phyloP scores from a whole-genome alignment of 2,888 invertebrate genomes.

The Polyploca ridens region DNA sequence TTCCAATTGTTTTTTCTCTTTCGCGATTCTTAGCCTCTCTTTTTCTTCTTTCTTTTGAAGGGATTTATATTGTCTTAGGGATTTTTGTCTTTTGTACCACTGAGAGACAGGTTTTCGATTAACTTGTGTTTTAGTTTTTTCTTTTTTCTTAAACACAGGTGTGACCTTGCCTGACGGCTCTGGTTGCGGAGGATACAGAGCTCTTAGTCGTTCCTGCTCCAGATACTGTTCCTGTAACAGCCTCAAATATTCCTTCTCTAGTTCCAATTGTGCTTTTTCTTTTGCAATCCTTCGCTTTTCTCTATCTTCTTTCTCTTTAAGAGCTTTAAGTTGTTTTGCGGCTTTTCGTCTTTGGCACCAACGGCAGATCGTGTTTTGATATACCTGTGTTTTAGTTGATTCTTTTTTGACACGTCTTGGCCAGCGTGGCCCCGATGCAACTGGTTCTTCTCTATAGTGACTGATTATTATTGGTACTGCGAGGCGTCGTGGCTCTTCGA shows the following conservation, averaged over 20 bases:
- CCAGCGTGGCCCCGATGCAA: neutral
- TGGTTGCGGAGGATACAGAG: constrained; percentile 12
- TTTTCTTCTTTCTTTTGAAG: constrained; percentile 18
- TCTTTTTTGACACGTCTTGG: neutral
- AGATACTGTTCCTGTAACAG: constrained; percentile 19
- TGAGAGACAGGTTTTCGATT: constrained; percentile 27
- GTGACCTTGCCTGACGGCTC: neutral
- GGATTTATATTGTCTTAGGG: constrained; percentile 30
- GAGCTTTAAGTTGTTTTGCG: constrained; percentile 28
- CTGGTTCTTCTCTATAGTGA: constrained; percentile 28
- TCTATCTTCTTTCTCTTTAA: constrained; percentile 20
- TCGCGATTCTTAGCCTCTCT: constrained; percentile 24
- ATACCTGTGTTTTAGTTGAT: constrained; percentile 12
- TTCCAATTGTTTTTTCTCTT: constrained; percentile 23
- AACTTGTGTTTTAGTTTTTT: constrained; percentile 11
- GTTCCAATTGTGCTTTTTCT: constrained; percentile 23
- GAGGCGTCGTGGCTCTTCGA: constrained; percentile 41
- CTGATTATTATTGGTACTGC: constrained; percentile 43
- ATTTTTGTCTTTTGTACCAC: constrained; percentile 42
- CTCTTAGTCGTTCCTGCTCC: constrained; percentile 11
- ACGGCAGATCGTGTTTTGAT: constrained; percentile 25
- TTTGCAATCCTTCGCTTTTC: constrained; percentile 24
- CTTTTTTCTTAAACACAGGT: constrained; percentile 21
- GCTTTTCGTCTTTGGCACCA: constrained; percentile 43
- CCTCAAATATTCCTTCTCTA: constrained; percentile 20